Evolutionary conservation across 2,888 invertebrate species (phyloP).

Genomic region (Callimorpha dominula): DNA sequence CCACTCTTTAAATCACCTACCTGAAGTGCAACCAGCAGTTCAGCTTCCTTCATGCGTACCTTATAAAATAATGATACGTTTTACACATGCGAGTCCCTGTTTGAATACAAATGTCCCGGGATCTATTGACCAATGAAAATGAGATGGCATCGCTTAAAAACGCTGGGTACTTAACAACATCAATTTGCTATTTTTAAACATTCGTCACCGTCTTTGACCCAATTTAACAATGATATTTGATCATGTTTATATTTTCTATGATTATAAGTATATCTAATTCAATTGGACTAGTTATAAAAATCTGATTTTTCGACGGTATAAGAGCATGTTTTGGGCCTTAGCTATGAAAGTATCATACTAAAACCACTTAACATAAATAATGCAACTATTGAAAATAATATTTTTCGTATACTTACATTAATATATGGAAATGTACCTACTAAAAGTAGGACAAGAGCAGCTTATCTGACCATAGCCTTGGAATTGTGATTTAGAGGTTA

Average conservation of each 20-base stretch:
- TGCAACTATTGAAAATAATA: background rate
- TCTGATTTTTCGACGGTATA: background rate
- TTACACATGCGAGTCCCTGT: background rate
- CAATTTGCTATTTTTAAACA: background rate
- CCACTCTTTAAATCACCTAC: too few species aligned
- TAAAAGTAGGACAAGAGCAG: background rate
- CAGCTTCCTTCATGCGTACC: too few species aligned
- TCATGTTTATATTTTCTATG: background rate
- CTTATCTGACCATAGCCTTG: constrained; percentile 42
- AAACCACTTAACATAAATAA: background rate
- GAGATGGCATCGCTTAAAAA: background rate
- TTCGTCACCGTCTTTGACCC: background rate
- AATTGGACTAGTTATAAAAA: background rate
- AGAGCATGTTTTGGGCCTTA: background rate
- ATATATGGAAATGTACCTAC: background rate
- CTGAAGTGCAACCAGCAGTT: too few species aligned
- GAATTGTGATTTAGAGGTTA: constrained; percentile 58
- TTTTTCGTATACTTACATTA: background rate
- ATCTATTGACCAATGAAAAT: background rate
- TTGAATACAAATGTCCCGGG: background rate
- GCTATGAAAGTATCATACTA: background rate
- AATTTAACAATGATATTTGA: background rate
- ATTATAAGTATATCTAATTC: background rate
- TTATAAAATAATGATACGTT: background rate
- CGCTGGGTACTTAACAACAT: background rate